phyloP scores from a whole-genome alignment of 2,888 invertebrate species.

The Trichogramma evanescens region DNA sequence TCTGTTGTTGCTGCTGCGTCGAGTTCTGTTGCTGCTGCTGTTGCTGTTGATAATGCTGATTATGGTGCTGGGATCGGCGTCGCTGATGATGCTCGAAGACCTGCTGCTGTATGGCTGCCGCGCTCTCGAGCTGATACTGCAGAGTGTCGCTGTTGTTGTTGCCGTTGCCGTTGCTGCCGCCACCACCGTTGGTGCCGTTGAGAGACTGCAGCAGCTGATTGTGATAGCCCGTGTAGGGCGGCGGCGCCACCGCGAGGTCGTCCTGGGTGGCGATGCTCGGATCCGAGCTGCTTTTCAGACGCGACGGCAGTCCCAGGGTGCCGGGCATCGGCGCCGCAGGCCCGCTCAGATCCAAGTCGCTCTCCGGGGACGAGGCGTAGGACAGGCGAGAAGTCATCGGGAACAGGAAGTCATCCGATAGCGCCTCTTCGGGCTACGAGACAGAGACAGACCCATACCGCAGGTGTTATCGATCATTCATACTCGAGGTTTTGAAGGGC shows the following conservation, averaged over 20 bases:
- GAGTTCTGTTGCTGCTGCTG: constrained; percentile 3
- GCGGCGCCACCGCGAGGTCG: constrained; percentile 74
- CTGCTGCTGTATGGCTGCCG: constrained; percentile 2
- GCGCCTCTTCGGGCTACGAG: constrained; percentile 91
- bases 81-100: constrained; percentile 24
- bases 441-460: constrained; percentile 25
- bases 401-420: constrained; percentile 98
- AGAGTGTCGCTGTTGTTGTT: neutral
- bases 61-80: constrained; percentile 15
- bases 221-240: constrained; percentile 61
- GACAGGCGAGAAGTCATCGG: constrained; percentile 95
- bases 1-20: constrained; percentile 4
- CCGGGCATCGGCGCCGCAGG: constrained; percentile 60
- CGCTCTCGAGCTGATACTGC: constrained; percentile 2
- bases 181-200: neutral
- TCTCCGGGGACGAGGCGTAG: constrained; percentile 93
- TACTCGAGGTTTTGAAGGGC: neutral
- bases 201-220: constrained; percentile 23
- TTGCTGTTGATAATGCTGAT: constrained; percentile 5
- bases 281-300: constrained; percentile 70
- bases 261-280: constrained; percentile 92
- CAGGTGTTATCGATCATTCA: neutral
- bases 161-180: neutral
- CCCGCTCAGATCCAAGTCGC: constrained; percentile 79
- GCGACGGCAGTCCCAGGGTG: constrained; percentile 54